Percentiles rank a stretch among this genome's conserved stretches.
These are phyloP conservation scores for Hippocampus comes DNA, from an alignment of 2,113 vertebrate species.

Conservation along the genomic window DNA sequence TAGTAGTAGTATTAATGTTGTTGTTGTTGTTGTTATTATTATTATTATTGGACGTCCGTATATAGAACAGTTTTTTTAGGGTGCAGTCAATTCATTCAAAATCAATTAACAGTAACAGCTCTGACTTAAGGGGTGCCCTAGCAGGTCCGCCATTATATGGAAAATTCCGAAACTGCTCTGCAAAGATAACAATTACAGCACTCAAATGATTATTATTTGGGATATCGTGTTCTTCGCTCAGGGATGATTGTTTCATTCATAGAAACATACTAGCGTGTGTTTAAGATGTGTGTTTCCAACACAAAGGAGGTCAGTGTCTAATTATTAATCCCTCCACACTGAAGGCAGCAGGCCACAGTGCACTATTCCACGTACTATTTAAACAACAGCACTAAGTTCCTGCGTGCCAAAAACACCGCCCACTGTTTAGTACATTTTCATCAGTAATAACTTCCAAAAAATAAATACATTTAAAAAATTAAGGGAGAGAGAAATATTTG, in stretches of 20 bases:
- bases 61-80: too few species aligned
- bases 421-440: neutral
- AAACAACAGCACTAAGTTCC: slow-evolving; percentile 2
- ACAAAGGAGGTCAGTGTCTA: slow-evolving; percentile 39
- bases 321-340: slow-evolving; percentile 43
- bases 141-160: neutral
- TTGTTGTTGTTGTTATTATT: too few species aligned
- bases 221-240: neutral
- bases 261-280: neutral
- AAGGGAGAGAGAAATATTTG: neutral
- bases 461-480: neutral
- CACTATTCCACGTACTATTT: slow-evolving; percentile 3
- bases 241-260: neutral
- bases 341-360: slow-evolving; percentile 7
- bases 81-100: neutral
- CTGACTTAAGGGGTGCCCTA: neutral
- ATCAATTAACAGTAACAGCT: neutral
- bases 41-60: too few species aligned
- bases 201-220: neutral
- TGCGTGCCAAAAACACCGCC: slow-evolving; percentile 4
- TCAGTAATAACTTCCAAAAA: neutral
- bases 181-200: neutral
- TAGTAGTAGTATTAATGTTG: too few species aligned
- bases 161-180: neutral
- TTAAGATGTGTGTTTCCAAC: neutral